phyloP scores from a whole-genome alignment of 2,113 vertebrate genomes.

The Salminus brasiliensis region DNA sequence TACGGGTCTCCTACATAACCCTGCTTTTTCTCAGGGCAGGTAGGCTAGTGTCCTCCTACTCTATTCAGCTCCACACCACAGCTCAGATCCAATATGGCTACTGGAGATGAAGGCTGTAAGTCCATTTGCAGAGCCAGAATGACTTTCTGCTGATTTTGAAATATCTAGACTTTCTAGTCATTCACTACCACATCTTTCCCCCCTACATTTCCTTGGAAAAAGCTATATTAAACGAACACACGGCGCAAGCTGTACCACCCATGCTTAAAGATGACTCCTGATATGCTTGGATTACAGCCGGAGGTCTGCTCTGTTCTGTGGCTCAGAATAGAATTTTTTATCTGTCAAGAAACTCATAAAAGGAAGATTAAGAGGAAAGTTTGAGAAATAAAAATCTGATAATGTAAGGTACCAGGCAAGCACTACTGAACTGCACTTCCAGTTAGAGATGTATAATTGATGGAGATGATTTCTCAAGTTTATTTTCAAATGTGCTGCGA shows the following conservation, averaged over 20 bases:
- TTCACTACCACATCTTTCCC: conserved; percentile 43
- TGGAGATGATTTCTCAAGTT: conserved; percentile 63
- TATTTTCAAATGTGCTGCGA: conserved; percentile 62
- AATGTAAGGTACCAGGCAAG: conserved; percentile 15
- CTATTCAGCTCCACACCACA: background rate
- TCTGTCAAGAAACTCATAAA: background rate
- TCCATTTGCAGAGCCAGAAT: conserved; percentile 51
- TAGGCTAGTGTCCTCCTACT: background rate
- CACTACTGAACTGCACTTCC: conserved; percentile 38
- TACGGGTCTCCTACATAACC: conserved; percentile 10
- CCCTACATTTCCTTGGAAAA: conserved; percentile 39
- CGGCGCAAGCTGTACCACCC: conserved; percentile 3
- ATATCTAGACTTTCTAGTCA: conserved; percentile 48
- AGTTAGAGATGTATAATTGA: conserved; percentile 70
- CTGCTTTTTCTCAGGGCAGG: background rate
- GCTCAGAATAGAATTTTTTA: background rate
- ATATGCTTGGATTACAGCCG: background rate
- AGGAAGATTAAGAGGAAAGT: background rate
- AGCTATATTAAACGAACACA: conserved; percentile 7
- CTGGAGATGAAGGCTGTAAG: background rate
- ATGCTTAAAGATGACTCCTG: conserved; percentile 19
- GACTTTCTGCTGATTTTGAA: conserved; percentile 48
- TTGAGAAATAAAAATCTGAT: conserved; percentile 43
- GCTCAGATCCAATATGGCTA: conserved; percentile 11
- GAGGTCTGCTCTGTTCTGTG: conserved; percentile 4